Evolutionary conservation across 2,113 vertebrate genomes (phyloP).

Genomic region (Hemibagrus wyckioides): DNA sequence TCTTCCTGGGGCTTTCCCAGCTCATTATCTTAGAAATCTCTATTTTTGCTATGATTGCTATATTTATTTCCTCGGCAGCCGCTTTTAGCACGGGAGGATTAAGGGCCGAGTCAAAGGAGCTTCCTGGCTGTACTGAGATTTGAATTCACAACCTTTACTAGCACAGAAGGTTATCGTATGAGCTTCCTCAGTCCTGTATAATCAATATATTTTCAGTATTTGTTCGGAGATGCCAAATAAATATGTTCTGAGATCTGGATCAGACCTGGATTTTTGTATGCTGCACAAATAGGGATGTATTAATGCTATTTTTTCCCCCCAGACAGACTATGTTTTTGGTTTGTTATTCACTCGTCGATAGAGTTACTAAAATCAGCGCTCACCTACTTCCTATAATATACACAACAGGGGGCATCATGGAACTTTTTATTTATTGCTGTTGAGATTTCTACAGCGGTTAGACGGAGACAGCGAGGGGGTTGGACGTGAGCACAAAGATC

Average conservation of each 20-base stretch:
- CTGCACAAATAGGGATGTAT: conserved; percentile 2
- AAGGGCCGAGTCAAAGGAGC: background rate
- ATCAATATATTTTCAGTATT: background rate
- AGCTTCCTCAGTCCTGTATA: background rate
- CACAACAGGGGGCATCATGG: background rate
- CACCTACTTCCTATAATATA: background rate
- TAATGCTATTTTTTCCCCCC: background rate
- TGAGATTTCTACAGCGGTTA: background rate
- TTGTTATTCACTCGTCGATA: background rate
- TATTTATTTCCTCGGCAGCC: conserved; percentile 1
- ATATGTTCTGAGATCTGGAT: background rate
- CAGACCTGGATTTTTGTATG: background rate
- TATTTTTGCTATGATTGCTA: conserved; percentile 15
- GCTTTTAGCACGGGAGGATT: background rate
- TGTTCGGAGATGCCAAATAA: background rate
- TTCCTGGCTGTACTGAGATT: conserved; percentile 1
- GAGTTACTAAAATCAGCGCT: background rate
- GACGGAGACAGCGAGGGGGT: background rate
- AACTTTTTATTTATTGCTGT: background rate
- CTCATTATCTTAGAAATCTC: background rate
- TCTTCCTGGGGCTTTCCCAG: conserved; percentile 34
- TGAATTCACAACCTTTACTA: conserved; percentile 4
- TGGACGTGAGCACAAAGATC: background rate
- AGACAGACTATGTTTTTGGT: background rate
- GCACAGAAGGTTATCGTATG: background rate